A percentile compares a stretch with the other conserved stretches of the same genome.
These are phyloP conservation scores for Dynastes tityus DNA, from an alignment of 2,888 invertebrate species.

Conservation along the genomic window DNA sequence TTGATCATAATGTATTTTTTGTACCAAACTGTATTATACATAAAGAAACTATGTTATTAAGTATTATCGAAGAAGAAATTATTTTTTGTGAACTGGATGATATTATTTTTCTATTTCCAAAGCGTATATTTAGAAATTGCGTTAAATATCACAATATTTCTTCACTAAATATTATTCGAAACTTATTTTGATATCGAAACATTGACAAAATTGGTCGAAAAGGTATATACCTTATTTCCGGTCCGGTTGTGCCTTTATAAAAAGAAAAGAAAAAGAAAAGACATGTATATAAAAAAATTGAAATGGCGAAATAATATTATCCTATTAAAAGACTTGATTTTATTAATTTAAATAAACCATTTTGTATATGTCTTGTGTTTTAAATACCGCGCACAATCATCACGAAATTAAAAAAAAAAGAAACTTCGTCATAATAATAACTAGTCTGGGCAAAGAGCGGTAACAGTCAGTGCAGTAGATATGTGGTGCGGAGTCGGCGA, in stretches of 20 bases:
- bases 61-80: conserved; percentile 46
- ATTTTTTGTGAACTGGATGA: conserved; percentile 36
- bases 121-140: conserved; percentile 3
- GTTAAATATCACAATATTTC: not conserved
- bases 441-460: too few species aligned
- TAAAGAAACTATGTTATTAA: conserved; percentile 45
- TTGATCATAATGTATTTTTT: conserved; percentile 48
- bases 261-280: conserved; percentile 7
- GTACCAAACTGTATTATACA: conserved; percentile 54
- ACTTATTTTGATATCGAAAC: too few species aligned
- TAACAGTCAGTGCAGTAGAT: too few species aligned
- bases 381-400: conserved; percentile 22
- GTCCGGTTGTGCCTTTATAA: conserved; percentile 47
- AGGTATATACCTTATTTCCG: conserved; percentile 22
- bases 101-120: conserved; percentile 42
- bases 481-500: too few species aligned
- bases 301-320: conserved; percentile 51
- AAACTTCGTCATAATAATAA: too few species aligned
- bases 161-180: too few species aligned
- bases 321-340: conserved; percentile 51
- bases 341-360: conserved; percentile 53
- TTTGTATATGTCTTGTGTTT: conserved; percentile 50
- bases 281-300: conserved; percentile 27
- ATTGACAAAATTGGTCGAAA: too few species aligned
- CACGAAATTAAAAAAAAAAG: too few species aligned